phyloP scores from a whole-genome alignment of 2,797 vertebrate species.

The Garrulus glandarius region DNA sequence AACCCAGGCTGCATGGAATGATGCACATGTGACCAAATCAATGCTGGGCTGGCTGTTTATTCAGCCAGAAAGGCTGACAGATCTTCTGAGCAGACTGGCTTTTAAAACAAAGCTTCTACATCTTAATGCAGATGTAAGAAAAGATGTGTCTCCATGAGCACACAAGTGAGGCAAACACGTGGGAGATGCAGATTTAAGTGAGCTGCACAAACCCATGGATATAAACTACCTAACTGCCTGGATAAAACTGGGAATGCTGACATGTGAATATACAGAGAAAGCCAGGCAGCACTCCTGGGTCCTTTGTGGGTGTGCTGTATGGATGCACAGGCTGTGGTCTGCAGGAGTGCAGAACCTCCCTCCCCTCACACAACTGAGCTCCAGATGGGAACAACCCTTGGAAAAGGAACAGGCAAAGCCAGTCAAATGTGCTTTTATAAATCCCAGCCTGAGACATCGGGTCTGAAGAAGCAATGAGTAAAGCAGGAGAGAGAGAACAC shows the following conservation, averaged over 20 bases:
- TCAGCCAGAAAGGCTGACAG: neutral
- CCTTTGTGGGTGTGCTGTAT: neutral
- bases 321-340: neutral
- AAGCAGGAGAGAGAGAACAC: neutral
- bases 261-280: neutral
- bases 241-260: neutral
- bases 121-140: neutral
- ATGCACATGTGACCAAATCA: neutral
- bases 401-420: neutral
- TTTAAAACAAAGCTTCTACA: neutral
- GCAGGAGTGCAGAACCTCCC: neutral
- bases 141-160: neutral
- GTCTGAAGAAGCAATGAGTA: neutral
- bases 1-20: neutral
- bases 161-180: neutral
- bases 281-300: neutral
- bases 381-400: neutral
- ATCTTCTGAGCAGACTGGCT: neutral
- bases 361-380: neutral
- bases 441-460: neutral
- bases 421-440: neutral
- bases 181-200: neutral
- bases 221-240: neutral
- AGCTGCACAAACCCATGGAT: neutral
- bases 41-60: neutral